Evolutionary conservation across 2,797 vertebrate genomes (phyloP).

Genomic region (Manis crassicaudata): DNA sequence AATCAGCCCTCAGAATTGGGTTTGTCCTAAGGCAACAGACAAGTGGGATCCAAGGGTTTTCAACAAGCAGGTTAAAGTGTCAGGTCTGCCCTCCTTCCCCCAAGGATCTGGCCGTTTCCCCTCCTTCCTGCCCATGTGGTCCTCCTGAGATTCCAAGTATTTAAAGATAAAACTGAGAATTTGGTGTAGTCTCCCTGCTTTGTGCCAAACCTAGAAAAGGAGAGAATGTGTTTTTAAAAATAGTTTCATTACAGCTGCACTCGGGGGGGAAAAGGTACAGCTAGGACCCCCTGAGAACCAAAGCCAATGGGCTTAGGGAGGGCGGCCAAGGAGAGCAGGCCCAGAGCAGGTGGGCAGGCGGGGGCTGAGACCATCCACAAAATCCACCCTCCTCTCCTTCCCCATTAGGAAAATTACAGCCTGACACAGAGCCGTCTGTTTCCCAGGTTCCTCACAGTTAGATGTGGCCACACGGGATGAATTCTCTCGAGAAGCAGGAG

Average conservation of each 20-base stretch:
- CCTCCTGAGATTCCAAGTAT: neutral
- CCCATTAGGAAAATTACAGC: no score
- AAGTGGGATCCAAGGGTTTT: neutral
- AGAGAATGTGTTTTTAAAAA: neutral
- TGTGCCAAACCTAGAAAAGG: neutral
- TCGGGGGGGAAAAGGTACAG: neutral
- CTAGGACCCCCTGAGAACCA: no score
- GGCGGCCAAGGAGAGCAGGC: fast-evolving
- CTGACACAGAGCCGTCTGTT: fast-evolving
- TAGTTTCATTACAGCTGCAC: neutral
- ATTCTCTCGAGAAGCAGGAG: fast-evolving
- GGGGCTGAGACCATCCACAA: fast-evolving
- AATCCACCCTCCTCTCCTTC: neutral
- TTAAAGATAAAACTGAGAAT: neutral
- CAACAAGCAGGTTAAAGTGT: no score
- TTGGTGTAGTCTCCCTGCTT: fast-evolving
- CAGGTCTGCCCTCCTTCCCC: no score
- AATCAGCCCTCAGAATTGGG: fast-evolving
- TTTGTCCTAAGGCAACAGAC: neutral
- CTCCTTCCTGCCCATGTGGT: no score
- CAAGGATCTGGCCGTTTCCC: neutral
- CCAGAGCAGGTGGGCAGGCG: neutral
- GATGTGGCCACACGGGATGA: fast-evolving
- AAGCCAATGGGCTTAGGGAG: no score
- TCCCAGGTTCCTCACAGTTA: neutral